A percentile compares a stretch with the other conserved stretches of the same genome.
These are phyloP conservation scores for Tragelaphus imberbis DNA, from an alignment of 2,113 vertebrate genomes.

Conservation along the genomic window DNA sequence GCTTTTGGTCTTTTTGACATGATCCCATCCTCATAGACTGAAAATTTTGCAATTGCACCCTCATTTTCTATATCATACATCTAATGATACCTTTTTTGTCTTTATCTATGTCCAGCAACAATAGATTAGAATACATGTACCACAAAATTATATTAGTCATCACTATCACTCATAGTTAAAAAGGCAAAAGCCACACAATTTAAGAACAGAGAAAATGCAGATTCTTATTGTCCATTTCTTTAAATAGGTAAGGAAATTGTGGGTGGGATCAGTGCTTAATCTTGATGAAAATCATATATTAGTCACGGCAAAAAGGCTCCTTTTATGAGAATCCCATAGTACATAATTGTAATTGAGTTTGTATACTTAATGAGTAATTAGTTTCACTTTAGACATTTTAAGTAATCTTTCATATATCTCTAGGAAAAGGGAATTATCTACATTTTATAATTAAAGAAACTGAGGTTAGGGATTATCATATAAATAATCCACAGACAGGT, in stretches of 20 bases:
- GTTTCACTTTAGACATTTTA: background rate
- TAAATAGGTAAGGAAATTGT: background rate
- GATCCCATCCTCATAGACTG: background rate
- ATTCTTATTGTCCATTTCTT: background rate
- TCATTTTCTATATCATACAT: background rate
- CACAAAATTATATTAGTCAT: too few species aligned
- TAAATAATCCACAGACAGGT: background rate
- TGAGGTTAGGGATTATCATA: background rate
- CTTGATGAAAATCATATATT: background rate
- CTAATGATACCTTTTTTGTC: background rate
- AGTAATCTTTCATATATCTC: background rate
- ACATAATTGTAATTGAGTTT: background rate
- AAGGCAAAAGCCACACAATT: background rate
- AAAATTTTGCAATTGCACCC: background rate
- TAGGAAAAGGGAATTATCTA: background rate
- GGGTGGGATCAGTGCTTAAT: background rate
- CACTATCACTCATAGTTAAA: background rate
- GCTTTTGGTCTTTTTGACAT: background rate
- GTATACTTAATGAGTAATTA: background rate
- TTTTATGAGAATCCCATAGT: background rate
- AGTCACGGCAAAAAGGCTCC: background rate
- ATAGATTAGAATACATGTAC: background rate
- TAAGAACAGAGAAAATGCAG: background rate
- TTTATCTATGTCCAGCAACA: background rate
- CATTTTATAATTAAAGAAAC: background rate